Conservation (phyloP, 2,797 vertebrate species). For the Rallus crepitans region DNA sequence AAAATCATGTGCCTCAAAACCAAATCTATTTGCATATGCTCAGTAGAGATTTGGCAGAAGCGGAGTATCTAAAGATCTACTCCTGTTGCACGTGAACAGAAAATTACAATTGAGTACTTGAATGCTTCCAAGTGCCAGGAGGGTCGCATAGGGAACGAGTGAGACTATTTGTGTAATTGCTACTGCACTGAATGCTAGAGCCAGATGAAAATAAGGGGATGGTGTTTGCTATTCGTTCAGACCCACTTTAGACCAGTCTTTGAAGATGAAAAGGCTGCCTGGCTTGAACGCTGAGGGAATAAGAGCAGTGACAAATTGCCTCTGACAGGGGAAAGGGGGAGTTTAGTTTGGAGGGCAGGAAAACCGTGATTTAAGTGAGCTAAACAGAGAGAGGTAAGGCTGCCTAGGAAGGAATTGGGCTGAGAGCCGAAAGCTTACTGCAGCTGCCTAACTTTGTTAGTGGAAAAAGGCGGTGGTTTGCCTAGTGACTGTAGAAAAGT, state of each 20-base stretch:
- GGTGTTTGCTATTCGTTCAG: background rate
- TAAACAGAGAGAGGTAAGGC: background rate
- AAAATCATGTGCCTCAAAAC: background rate
- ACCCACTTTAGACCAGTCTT: background rate
- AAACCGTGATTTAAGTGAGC: background rate
- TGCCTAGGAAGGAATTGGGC: background rate
- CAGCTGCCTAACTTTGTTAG: background rate
- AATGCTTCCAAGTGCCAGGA: background rate
- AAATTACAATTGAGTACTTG: background rate
- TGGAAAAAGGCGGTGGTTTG: background rate
- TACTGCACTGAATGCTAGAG: background rate
- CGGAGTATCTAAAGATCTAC: background rate
- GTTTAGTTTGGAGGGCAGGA: conserved; percentile 16
- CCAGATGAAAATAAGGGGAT: background rate
- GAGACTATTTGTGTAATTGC: background rate
- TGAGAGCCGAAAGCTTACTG: background rate
- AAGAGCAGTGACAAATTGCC: background rate
- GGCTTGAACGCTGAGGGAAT: background rate
- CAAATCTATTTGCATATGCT: background rate
- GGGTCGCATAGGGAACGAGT: background rate
- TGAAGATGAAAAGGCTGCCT: background rate
- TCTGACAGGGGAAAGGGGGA: background rate
- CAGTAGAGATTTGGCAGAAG: background rate
- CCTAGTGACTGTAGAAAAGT: background rate
- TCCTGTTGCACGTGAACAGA: background rate